Evolutionary conservation across 2,888 invertebrate species (phyloP), one percentile per base, ranked within the genome.

Genomic region (Cheilosia pagana): DNA sequence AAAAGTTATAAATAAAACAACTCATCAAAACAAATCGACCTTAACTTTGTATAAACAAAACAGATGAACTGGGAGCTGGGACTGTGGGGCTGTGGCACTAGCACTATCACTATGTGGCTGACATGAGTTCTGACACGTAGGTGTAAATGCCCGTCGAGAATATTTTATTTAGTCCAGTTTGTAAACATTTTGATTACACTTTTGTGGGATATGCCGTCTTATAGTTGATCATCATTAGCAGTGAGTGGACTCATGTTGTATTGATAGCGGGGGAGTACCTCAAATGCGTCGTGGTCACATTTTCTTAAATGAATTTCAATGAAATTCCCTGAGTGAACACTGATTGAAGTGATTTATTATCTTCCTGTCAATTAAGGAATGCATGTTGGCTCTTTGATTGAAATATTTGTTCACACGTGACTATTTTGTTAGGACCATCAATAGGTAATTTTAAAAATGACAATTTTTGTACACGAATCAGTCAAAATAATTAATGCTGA

Each of bases 71-170:
- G 35, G n/a, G 16, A 53, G 8, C 8, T 6, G 12, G 12, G 8
- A 23, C 14, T 14, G 14, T 28, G 65, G 50, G 60, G 62, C 0
- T 48, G 70, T n/a, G n/a, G n/a, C n/a, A n/a, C n/a, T n/a, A n/a
- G n/a, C n/a, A n/a, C n/a, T n/a, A n/a, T n/a, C 16, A 23, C 14
- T 14, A 23, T 28, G 65, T 55, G 60, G 62, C 0, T 48, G 70
- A 70, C 83, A 83, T 83, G 83, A 83, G 63, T 79, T 75, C 72
- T 62, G 79, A 74, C 83, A 83, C 83, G 83, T 83, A 83, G 78
- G 74, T 78, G 68, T 45, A 74, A 74, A 48, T 41, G 39, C 39
- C 25, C 19, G 35, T n/a, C 62, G 62, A 35, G 25, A 23, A 62
- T 41, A 50, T 81, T 41, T 63, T 35, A 35, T 68, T 63, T 31